Evolutionary conservation across 2,888 invertebrate species (phyloP), one percentile per base, ranked within the genome.

Genomic region (Emmelina monodactyla): DNA sequence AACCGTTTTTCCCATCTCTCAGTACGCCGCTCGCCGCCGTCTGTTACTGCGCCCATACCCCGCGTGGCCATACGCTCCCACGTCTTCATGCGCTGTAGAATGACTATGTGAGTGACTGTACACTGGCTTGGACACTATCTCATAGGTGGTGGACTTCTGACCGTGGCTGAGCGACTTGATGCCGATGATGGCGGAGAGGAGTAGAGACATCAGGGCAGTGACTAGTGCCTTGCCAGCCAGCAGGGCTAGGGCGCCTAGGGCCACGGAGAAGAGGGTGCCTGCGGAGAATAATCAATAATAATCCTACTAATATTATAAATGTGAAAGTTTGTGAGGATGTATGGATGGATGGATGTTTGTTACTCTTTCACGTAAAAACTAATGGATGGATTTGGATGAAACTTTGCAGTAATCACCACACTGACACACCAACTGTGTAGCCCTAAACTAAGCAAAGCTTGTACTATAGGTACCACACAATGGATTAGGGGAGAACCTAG

Each of bases 161-260:
- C 88, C 88, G 2, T 85, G 82, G 1, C 88, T 82, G 12, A 91
- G 62, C 0, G 88, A 84, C 53, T 91, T 91, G 37, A 92, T 69
- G 0, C 91, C 91, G 37, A 91, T 83, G 41, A 91, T 86, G 0
- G 87, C 88, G 0, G 92, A 89, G 0, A 92, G 68, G 45, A 91
- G 84, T 1, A 92, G 75, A 0, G 92, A 91, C 83, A 92, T 88
- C 37, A 92, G 59, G 1, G 89, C 90, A 0, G 91, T 89, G 87
- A 92, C 88, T 12, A 92, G 59, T 0, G 92, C 92, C 60, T 92
- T 92, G 7, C 92, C 92, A 6, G 92, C 92, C 22, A 92, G 75
- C 32, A 90, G 71, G 0, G 92, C 91, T 2, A 92, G 67, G 0
- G 86, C 90, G 9, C 89, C 90, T 34, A 91, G 65, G 7, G 87